These are phyloP conservation scores for Sakesphorus luctuosus DNA, from an alignment of 2,113 vertebrate species.

Conservation along the genomic window DNA sequence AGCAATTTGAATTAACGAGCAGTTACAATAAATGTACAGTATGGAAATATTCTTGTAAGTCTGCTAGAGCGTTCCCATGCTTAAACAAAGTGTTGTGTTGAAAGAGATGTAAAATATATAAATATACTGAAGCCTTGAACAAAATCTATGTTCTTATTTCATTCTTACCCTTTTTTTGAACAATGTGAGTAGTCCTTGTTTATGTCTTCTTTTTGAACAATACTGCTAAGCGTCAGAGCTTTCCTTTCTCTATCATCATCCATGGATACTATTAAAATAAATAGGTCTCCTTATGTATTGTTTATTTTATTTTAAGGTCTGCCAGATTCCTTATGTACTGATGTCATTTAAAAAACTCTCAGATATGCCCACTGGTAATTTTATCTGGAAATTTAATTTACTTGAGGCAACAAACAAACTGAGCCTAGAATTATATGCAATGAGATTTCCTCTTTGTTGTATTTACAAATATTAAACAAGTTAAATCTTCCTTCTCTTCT, in stretches of 20 bases:
- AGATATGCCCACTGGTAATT: not conserved
- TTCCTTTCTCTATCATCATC: not conserved
- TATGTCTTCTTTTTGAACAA: not conserved
- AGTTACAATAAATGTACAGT: constrained; percentile 46
- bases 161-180: constrained; percentile 7
- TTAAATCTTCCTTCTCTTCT: not conserved
- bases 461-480: constrained; percentile 19
- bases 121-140: constrained; percentile 36
- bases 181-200: not conserved
- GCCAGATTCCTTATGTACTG: not conserved
- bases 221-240: not conserved
- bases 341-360: not conserved
- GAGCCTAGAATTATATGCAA: not conserved
- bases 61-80: constrained; percentile 3
- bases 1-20: constrained; percentile 64
- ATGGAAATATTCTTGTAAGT: constrained; percentile 59
- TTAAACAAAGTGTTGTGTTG: constrained; percentile 4
- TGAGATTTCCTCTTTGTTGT: not conserved
- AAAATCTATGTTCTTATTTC: constrained; percentile 5
- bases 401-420: constrained; percentile 9
- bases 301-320: constrained; percentile 30
- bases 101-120: constrained; percentile 47
- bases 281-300: not conserved
- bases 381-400: constrained; percentile 35
- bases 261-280: not conserved